A percentile compares a stretch with the other conserved stretches of the same genome.
Conservation (phyloP, 92 coral and sea anemone species). For the Blastomussa wellsi region DNA sequence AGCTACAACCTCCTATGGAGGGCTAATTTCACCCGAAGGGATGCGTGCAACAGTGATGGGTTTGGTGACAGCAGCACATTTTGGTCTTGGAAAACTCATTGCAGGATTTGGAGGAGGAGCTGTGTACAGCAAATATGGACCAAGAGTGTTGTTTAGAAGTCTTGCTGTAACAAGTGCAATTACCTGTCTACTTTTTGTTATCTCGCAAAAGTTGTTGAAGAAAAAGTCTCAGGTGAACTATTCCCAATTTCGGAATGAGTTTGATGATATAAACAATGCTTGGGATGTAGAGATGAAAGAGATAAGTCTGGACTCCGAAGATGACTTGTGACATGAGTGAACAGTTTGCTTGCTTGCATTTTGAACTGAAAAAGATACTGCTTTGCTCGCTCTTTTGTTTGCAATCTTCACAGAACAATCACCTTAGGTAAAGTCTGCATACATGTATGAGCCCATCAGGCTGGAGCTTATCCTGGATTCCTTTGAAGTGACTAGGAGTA, state of each 20-base stretch:
- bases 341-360: neutral
- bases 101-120: conserved; percentile 62
- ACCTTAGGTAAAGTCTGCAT: no score
- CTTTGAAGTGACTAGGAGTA: no score
- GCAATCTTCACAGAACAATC: no score
- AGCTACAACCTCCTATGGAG: conserved; percentile 59
- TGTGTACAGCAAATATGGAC: conserved; percentile 46
- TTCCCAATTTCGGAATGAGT: conserved; percentile 15
- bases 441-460: no score
- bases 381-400: no score
- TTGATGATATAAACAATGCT: conserved; percentile 19
- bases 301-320: neutral
- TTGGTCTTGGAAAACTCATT: conserved; percentile 48
- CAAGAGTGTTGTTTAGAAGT: conserved; percentile 51
- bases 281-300: conserved; percentile 29
- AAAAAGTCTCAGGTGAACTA: conserved; percentile 11
- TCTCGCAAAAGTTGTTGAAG: conserved; percentile 41
- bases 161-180: conserved; percentile 37
- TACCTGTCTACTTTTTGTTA: conserved; percentile 38
- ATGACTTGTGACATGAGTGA: conserved; percentile 1
- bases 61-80: conserved; percentile 46
- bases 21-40: conserved; percentile 53
- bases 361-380: neutral
- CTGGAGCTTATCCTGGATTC: no score
- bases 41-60: conserved; percentile 60